A percentile compares a stretch with the other conserved stretches of the same genome.
Conservation (phyloP, 35 echinoderm and acorn worm species). For the Heliocidaris tuberculata region DNA sequence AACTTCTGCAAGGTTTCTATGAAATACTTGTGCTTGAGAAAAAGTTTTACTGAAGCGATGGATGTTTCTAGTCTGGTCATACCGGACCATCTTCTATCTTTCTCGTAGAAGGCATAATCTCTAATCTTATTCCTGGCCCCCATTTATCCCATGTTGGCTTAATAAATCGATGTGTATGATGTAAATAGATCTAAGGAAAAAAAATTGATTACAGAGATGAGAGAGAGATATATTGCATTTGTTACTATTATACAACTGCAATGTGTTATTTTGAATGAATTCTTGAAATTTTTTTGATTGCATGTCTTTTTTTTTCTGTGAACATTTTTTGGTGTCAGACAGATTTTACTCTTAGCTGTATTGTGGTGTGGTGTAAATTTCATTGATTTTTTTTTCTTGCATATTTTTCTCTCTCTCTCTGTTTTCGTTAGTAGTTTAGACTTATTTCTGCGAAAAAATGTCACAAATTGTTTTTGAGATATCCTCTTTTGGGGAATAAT, state of each 20-base stretch:
- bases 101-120: no score
- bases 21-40: neutral
- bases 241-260: conserved; percentile 17
- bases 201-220: conserved; percentile 4
- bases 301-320: conserved; percentile 4
- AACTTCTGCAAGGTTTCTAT: neutral
- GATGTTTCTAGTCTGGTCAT: neutral
- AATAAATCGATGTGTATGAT: neutral
- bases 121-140: neutral
- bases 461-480: neutral
- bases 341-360: conserved; percentile 14
- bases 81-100: neutral
- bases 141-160: neutral
- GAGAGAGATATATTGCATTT: conserved; percentile 30
- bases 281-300: conserved; percentile 13
- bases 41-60: neutral
- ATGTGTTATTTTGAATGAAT: conserved; percentile 17
- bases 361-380: conserved; percentile 51
- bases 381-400: conserved; percentile 34
- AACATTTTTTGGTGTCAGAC: conserved; percentile 9
- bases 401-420: conserved; percentile 36
- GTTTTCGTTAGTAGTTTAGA: neutral
- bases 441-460: neutral
- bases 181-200: neutral
- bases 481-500: neutral